Base-by-base conservation (phyloP, 2,888 invertebrate species). In the Scaptomyza reducta region DNA sequence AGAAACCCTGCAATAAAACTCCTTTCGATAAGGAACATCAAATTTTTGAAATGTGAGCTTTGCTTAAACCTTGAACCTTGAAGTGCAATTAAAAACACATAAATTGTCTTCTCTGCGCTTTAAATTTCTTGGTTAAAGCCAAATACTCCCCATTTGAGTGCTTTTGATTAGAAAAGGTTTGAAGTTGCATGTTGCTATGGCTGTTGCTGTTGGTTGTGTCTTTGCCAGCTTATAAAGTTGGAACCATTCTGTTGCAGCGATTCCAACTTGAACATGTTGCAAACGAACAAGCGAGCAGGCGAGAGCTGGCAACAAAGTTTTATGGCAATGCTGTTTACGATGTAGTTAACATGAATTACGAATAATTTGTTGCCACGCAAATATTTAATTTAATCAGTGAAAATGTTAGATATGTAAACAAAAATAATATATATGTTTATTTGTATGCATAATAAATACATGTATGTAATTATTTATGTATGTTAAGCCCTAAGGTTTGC, bases 181-280 rank as follows among this genome's bases (percentile, higher is more conserved):
- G 49, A 27, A 18, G 46, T 29, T 41, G 29, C 13, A 27, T 29
- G 58, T 38, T 50, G 45, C 16, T 45, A 41, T 29, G 31, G 38
- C n/a, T 18, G 53, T 35, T 57, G 45, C 14, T 45, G 54, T 40
- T 55, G 27, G 29, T 4, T 61, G 47, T 44, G 16, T 16, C 35
- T 38, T 18, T 41, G 29, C 6, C 40, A 35, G 13, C 13, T n/a
- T 35, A 6, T 38, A 54, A 35, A 50, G 46, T n/a, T 35, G 40
- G 25, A 29, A 31, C 11, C 31, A 16, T 13, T 41, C 45, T 33
- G 63, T 65, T 82, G 79, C 82, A 79, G 44, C 56, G 46, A 51
- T 27, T 70, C 79, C 60, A 79, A 67, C 84, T 58, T 44, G 57
- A 84, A 79, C 85, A 84, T 81, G 81, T 84, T 84, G 82, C 31